A percentile compares a stretch with the other conserved stretches of the same genome.
Conservation (phyloP, 1,140 invertebrate genomes). For the Alviniconcha marisindica region DNA sequence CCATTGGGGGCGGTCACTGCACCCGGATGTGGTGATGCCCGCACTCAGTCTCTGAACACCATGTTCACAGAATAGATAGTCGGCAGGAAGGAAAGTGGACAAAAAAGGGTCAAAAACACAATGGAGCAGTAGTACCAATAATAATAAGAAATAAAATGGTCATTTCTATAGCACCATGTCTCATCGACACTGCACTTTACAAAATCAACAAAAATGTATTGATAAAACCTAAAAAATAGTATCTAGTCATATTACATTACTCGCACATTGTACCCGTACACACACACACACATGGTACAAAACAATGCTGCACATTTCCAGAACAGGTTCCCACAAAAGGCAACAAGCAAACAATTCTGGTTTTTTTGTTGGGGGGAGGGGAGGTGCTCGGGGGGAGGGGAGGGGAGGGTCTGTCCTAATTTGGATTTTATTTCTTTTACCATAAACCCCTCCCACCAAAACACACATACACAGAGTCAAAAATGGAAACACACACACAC, state of each 20-base stretch:
- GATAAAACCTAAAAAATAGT: too few species aligned
- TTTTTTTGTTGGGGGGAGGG: neutral
- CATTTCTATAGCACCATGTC: too few species aligned
- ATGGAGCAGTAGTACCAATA: neutral
- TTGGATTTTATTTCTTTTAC: neutral
- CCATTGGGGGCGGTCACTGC: constrained; percentile 45
- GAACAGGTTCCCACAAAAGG: neutral
- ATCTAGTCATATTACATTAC: too few species aligned
- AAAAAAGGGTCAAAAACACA: too few species aligned
- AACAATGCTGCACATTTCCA: neutral
- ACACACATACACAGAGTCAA: constrained; percentile 13
- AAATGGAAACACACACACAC: too few species aligned
- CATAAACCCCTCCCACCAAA: too few species aligned
- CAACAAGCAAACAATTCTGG: neutral
- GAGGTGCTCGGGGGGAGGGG: neutral
- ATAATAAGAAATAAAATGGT: constrained; percentile 17
- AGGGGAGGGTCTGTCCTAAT: neutral
- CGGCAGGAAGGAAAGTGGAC: too few species aligned
- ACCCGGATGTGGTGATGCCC: constrained; percentile 6
- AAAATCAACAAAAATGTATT: too few species aligned
- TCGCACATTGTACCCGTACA: too few species aligned
- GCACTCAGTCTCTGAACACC: constrained; percentile 43
- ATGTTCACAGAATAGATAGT: too few species aligned
- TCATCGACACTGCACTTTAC: too few species aligned
- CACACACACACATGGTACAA: too few species aligned